phyloP scores from a whole-genome alignment of 2,113 vertebrate species.

The Aegithalos caudatus region DNA sequence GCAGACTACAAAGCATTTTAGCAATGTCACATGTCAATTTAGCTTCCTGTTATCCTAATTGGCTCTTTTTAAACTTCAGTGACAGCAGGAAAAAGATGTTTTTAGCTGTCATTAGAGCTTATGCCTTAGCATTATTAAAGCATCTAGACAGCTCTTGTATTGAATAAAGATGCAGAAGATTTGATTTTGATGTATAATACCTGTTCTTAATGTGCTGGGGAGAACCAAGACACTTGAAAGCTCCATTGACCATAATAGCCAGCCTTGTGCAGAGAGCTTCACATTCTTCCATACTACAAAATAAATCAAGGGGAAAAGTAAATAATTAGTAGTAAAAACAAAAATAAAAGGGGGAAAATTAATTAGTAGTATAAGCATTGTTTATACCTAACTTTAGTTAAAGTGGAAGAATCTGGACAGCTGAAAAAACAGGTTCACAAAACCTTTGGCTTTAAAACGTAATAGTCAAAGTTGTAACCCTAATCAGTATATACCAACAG shows the following conservation, averaged over 20 bases:
- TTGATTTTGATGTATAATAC: conserved; percentile 45
- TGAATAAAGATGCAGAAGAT: not conserved
- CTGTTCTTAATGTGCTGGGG: conserved; percentile 91
- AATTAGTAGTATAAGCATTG: not conserved
- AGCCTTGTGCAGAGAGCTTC: conserved; percentile 86
- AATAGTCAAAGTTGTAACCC: not conserved
- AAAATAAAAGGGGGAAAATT: not conserved
- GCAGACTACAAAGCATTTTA: conserved; percentile 16
- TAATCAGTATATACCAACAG: not conserved
- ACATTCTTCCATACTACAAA: conserved; percentile 87
- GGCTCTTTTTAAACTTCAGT: not conserved
- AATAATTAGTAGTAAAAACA: not conserved
- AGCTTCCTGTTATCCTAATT: not conserved
- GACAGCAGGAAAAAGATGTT: not conserved
- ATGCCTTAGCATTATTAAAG: not conserved
- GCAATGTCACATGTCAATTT: not conserved
- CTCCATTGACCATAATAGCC: conserved; percentile 88
- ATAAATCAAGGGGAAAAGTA: not conserved
- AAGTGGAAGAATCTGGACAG: not conserved
- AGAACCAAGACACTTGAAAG: conserved; percentile 87
- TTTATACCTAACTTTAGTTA: not conserved
- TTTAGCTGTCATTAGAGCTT: not conserved
- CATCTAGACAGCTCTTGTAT: not conserved
- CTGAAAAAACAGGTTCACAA: not conserved
- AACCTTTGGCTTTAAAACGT: not conserved